These are phyloP conservation scores for Pelosia muscerda DNA, from an alignment of 2,888 invertebrate genomes.

Conservation along the genomic window DNA sequence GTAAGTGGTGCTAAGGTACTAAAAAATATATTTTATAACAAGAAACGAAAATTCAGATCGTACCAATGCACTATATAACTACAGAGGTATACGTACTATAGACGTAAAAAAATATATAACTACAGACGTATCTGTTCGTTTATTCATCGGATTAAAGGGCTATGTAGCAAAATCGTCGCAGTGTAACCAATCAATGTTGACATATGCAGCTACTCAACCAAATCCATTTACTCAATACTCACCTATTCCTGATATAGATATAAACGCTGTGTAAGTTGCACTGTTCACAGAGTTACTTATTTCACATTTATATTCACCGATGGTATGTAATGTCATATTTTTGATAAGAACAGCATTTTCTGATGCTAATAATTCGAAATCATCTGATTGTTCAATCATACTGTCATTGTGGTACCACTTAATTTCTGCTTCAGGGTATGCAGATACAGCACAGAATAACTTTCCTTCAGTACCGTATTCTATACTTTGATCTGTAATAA, in stretches of 20 bases:
- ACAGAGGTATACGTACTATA: too few relatives aligned
- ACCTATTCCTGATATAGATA: constrained; percentile 75
- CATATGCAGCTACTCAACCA: not conserved
- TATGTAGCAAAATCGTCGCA: too few relatives aligned
- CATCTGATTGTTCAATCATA: constrained; percentile 47
- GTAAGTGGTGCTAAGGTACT: too few relatives aligned
- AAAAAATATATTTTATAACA: too few relatives aligned
- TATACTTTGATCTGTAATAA: constrained; percentile 65
- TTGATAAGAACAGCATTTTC: constrained; percentile 64
- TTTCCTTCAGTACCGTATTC: constrained; percentile 67
- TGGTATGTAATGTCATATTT: constrained; percentile 65
- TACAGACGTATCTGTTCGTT: too few relatives aligned
- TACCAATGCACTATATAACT: too few relatives aligned
- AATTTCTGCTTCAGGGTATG: constrained; percentile 70
- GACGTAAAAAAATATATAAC: too few relatives aligned
- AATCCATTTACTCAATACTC: constrained; percentile 29
- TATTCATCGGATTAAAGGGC: too few relatives aligned
- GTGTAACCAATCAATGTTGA: too few relatives aligned
- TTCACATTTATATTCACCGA: constrained; percentile 70
- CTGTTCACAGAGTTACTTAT: constrained; percentile 58
- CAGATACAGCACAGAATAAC: constrained; percentile 67
- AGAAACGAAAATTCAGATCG: too few relatives aligned
- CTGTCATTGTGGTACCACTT: constrained; percentile 73
- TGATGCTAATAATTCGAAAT: constrained; percentile 53
- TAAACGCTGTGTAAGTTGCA: constrained; percentile 51